These are phyloP conservation scores for Notarius lentiginosus DNA, from an alignment of 2,113 vertebrate species.

Conservation along the genomic window DNA sequence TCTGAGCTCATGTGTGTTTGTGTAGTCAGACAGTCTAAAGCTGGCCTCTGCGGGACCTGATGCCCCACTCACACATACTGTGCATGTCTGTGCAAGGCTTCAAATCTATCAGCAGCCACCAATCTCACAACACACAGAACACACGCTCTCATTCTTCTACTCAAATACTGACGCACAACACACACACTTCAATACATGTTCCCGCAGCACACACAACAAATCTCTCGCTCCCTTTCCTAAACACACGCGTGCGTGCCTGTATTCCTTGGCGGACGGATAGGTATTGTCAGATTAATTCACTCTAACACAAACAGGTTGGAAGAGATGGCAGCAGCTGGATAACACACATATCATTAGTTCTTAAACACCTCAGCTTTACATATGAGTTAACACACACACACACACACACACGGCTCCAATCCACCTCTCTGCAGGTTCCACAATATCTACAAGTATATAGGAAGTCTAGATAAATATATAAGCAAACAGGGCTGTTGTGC, in stretches of 20 bases:
- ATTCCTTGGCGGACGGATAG: conserved; percentile 41
- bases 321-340: conserved; percentile 52
- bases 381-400: background rate
- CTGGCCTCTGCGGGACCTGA: background rate
- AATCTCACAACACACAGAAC: conserved; percentile 21
- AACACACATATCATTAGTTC: conserved; percentile 68
- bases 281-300: conserved; percentile 31
- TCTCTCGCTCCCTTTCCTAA: background rate
- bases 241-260: background rate
- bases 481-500: conserved; percentile 73
- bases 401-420: conserved; percentile 57
- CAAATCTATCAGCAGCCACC: conserved; percentile 24
- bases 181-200: background rate
- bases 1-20: background rate
- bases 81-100: conserved; percentile 18
- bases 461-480: conserved; percentile 76
- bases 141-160: conserved; percentile 37
- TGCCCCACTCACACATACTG: background rate
- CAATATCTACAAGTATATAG: conserved; percentile 71
- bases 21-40: background rate
- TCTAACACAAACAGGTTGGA: conserved; percentile 25
- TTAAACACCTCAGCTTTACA: conserved; percentile 60
- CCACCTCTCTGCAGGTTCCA: conserved; percentile 53
- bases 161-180: conserved; percentile 30
- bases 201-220: conserved; percentile 10